Base-by-base conservation (phyloP, 2,797 vertebrate species). In the Parotocinclus haroldoi region DNA sequence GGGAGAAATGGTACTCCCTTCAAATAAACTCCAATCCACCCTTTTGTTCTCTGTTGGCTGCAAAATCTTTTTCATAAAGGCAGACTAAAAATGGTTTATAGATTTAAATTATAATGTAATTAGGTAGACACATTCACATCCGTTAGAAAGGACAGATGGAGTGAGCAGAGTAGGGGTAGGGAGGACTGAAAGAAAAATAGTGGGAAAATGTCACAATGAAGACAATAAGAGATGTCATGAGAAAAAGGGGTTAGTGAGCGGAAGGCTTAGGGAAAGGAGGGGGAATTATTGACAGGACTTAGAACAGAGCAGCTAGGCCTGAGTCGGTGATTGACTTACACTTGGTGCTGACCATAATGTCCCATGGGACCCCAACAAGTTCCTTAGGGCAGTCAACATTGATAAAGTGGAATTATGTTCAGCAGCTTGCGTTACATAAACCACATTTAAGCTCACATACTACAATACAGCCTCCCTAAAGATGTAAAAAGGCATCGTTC, bases 271-370 rank as follows among this genome's bases (percentile, higher is more conserved):
- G 27, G 14, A 38, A 46, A 58, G 10, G 54, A 70, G 42, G 57
- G 63, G 54, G n/a, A 19, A 45, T 73, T 59, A 78, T 42, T 73
- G 73, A 78, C 69, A 76, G 52, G 49, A 55, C 65, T 66, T 65
- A 55, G 46, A 62, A 55, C 38, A 63, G 59, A 63, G 17, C 50
- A 48, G 52, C 60, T 55, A 8, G 58, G 38, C n/a, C 18, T 45
- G 13, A 7, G 10, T 7, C 55, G 49, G 63, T 18, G 66, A 76
- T 76, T 69, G 72, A 71, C 46, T 68, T n/a, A n/a, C n/a, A n/a
- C 45, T 44, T 16, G 16, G 69, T 58, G 52, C 79, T 86, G 69
- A 68, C 85, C 81, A 82, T 81, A 80, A 81, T 79, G 82, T 85
- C 84, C 54, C 49, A 16, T 17, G 63, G 68, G 74, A 79, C 69